Conservation (phyloP, 2,113 vertebrate genomes). For the Galemys pyrenaicus region DNA sequence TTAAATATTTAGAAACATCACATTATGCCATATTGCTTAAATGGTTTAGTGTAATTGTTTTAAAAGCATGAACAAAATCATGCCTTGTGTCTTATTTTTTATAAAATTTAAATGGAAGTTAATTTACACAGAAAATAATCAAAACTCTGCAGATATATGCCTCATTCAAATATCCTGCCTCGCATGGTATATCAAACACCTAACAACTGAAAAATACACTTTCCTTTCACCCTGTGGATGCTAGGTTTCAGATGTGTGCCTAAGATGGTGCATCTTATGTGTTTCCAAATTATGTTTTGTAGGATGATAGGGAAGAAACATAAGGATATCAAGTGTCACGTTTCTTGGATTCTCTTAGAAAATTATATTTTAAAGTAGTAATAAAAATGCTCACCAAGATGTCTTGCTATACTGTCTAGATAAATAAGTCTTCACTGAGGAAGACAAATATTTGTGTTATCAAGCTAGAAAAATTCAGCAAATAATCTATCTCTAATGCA, state of each 20-base stretch:
- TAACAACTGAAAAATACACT: slow-evolving; percentile 42
- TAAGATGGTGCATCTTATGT: neutral
- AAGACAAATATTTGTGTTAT: neutral
- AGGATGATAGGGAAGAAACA: neutral
- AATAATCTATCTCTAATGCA: neutral
- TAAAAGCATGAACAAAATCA: slow-evolving; percentile 51
- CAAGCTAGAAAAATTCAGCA: neutral
- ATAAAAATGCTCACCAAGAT: neutral
- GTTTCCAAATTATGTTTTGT: neutral
- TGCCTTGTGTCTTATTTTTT: slow-evolving; percentile 10
- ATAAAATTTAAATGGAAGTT: slow-evolving; percentile 64
- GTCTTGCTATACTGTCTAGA: neutral
- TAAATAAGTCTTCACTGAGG: neutral
- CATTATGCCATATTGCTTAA: slow-evolving; percentile 62
- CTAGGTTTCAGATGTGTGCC: neutral
- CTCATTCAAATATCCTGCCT: neutral
- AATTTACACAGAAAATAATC: slow-evolving; percentile 55
- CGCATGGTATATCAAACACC: neutral
- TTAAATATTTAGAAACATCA: slow-evolving; percentile 74
- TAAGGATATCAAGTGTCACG: neutral
- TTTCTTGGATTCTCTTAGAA: neutral
- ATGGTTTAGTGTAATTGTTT: slow-evolving; percentile 49
- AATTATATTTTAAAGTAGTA: slow-evolving; percentile 4
- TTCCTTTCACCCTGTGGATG: neutral
- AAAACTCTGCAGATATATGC: slow-evolving; percentile 34